Evolutionary conservation across 2,113 vertebrate species (phyloP).

Genomic region (Chauna torquata): DNA sequence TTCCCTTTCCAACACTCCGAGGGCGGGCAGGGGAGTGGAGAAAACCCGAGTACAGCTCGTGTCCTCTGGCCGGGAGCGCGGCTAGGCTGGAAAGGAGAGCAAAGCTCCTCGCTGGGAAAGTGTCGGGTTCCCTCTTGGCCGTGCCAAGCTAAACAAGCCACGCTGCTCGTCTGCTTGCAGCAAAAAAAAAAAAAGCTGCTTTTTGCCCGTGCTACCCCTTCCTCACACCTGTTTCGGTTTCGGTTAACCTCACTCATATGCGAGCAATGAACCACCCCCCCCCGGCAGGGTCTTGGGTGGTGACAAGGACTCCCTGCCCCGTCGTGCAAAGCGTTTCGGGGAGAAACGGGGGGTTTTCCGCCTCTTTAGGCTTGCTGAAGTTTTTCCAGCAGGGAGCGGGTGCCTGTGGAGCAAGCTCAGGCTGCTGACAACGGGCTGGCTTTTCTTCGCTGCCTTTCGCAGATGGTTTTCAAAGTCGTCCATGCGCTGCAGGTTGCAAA

Average conservation of each 20-base stretch:
- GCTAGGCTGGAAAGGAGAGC: background rate
- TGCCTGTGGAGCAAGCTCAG: background rate
- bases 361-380: background rate
- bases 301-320: background rate
- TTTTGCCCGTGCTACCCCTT: background rate
- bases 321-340: rapidly evolving
- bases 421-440: background rate
- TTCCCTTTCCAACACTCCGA: too few species aligned
- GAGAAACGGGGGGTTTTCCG: background rate
- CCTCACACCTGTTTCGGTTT: background rate
- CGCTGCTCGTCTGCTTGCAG: background rate
- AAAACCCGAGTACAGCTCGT: background rate
- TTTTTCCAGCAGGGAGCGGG: background rate
- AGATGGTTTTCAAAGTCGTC: background rate
- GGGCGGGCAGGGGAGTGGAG: background rate
- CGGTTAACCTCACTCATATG: background rate
- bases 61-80: background rate
- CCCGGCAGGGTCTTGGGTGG: background rate
- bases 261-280: too few species aligned
- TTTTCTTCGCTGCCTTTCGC: background rate
- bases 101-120: background rate
- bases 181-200: background rate
- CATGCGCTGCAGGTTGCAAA: background rate
- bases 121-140: background rate
- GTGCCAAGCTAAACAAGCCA: conserved; percentile 20